A percentile compares a stretch with the other conserved stretches of the same genome.
These are phyloP conservation scores for Isotomurus palustris DNA, from an alignment of 2,888 invertebrate genomes.

Conservation along the genomic window DNA sequence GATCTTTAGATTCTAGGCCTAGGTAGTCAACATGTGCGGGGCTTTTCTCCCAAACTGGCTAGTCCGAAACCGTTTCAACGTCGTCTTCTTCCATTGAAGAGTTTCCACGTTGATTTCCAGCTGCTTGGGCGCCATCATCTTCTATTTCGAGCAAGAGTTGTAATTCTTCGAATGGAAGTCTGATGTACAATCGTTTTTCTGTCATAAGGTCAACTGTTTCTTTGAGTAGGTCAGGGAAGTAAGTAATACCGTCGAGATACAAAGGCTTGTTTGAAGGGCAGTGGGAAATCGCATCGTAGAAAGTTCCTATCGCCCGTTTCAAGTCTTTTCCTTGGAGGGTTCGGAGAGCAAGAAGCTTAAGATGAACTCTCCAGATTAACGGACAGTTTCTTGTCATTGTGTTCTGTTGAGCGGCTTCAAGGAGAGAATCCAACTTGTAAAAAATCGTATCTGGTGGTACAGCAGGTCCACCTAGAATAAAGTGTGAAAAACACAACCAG, in stretches of 20 bases:
- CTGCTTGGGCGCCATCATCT: too few relatives aligned
- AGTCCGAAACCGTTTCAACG: too few relatives aligned
- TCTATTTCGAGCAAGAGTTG: slow-evolving; percentile 39
- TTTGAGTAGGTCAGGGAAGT: slow-evolving; percentile 41
- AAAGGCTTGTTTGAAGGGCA: slow-evolving; percentile 42
- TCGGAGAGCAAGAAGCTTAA: slow-evolving; percentile 36
- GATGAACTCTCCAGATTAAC: slow-evolving; percentile 43
- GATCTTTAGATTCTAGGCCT: too few relatives aligned
- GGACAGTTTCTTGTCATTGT: slow-evolving; percentile 40
- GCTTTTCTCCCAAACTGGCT: too few relatives aligned
- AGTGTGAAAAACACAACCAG: neutral
- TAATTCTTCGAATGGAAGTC: slow-evolving; percentile 41
- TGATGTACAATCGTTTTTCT: slow-evolving; percentile 29
- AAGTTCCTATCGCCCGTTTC: slow-evolving; percentile 27
- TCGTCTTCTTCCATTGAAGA: too few relatives aligned
- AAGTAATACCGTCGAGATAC: slow-evolving; percentile 41
- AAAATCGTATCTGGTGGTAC: slow-evolving; percentile 45
- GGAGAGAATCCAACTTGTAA: slow-evolving; percentile 43
- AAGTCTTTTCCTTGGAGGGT: slow-evolving; percentile 32
- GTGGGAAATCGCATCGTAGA: slow-evolving; percentile 40
- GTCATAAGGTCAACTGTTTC: slow-evolving; percentile 39
- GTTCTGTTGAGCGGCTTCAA: slow-evolving; percentile 42
- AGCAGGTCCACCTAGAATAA: slow-evolving; percentile 40
- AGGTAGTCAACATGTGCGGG: too few relatives aligned
- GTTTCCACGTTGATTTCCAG: too few relatives aligned